Percentiles rank a stretch among this genome's conserved stretches.
Conservation (phyloP, 2,113 vertebrate species). For the Chaetodon trifascialis region DNA sequence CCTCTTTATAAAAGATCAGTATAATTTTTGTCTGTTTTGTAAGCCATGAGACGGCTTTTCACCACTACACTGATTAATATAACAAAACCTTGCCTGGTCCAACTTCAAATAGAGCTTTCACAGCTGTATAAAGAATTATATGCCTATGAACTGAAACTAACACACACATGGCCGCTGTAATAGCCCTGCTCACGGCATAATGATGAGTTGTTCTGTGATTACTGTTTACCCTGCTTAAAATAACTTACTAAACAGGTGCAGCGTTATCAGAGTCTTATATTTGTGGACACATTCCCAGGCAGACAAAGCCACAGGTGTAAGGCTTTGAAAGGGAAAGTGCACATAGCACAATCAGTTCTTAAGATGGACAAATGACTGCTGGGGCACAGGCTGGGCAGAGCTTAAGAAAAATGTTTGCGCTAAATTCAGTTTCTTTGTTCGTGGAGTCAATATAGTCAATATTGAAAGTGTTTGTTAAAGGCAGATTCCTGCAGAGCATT, state of each 20-base stretch:
- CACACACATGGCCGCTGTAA: constrained; percentile 52
- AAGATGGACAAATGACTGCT: constrained; percentile 53
- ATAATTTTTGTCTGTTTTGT: constrained; percentile 55
- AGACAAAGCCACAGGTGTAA: constrained; percentile 75
- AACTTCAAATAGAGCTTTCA: constrained; percentile 46
- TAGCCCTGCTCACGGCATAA: constrained; percentile 59
- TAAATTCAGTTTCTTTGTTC: constrained; percentile 59
- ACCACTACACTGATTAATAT: constrained; percentile 40
- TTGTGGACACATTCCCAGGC: constrained; percentile 65
- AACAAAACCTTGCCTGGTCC: constrained; percentile 3
- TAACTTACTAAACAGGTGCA: constrained; percentile 75
- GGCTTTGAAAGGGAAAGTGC: constrained; percentile 73
- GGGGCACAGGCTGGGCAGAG: constrained; percentile 28
- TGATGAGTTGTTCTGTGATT: constrained; percentile 72
- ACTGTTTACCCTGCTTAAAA: constrained; percentile 73
- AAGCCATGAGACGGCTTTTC: constrained; percentile 41
- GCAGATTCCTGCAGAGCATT: constrained; percentile 41
- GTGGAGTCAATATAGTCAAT: background rate
- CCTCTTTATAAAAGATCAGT: constrained; percentile 41
- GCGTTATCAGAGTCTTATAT: constrained; percentile 59
- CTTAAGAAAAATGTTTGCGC: constrained; percentile 50
- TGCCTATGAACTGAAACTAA: constrained; percentile 51
- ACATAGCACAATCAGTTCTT: constrained; percentile 68
- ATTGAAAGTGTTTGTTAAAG: constrained; percentile 52
- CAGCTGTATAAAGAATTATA: constrained; percentile 61